phyloP scores from a whole-genome alignment of 2,888 invertebrate genomes.

The Eupithecia subfuscata region DNA sequence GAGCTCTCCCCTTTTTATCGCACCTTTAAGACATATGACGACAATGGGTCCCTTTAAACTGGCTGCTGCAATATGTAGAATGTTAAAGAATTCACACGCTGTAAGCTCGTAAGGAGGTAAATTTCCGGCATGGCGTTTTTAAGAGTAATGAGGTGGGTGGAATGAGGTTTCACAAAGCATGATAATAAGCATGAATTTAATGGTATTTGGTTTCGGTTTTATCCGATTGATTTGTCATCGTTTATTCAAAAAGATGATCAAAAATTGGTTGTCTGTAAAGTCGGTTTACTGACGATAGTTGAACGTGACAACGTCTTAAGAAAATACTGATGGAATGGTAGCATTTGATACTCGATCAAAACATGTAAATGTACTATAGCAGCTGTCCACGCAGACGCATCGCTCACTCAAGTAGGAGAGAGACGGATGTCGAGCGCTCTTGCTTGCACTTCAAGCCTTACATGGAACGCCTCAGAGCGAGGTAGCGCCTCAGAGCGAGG shows the following conservation, averaged over 20 bases:
- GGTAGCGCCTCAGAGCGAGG: too few relatives aligned
- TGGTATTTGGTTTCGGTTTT: neutral
- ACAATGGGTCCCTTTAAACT: constrained; percentile 26
- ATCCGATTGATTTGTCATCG: neutral
- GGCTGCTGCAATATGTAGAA: constrained; percentile 31
- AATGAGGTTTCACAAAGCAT: constrained; percentile 14
- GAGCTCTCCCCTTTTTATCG: constrained; percentile 24
- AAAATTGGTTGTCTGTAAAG: too few relatives aligned
- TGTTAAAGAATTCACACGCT: constrained; percentile 35
- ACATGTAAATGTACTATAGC: too few relatives aligned
- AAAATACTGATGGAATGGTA: too few relatives aligned
- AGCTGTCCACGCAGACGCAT: too few relatives aligned
- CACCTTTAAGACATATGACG: constrained; percentile 24
- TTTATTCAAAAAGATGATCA: neutral
- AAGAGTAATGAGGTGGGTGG: constrained; percentile 21
- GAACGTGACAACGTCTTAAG: too few relatives aligned
- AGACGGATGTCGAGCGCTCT: too few relatives aligned
- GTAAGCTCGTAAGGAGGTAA: constrained; percentile 29
- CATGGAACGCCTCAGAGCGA: too few relatives aligned
- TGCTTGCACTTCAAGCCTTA: too few relatives aligned
- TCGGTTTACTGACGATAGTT: too few relatives aligned
- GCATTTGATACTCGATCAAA: too few relatives aligned
- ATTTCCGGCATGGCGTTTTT: constrained; percentile 26
- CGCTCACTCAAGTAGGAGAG: too few relatives aligned
- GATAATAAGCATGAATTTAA: neutral